These are phyloP conservation scores for Spheniscus humboldti DNA, from an alignment of 2,797 vertebrate species.

Conservation along the genomic window DNA sequence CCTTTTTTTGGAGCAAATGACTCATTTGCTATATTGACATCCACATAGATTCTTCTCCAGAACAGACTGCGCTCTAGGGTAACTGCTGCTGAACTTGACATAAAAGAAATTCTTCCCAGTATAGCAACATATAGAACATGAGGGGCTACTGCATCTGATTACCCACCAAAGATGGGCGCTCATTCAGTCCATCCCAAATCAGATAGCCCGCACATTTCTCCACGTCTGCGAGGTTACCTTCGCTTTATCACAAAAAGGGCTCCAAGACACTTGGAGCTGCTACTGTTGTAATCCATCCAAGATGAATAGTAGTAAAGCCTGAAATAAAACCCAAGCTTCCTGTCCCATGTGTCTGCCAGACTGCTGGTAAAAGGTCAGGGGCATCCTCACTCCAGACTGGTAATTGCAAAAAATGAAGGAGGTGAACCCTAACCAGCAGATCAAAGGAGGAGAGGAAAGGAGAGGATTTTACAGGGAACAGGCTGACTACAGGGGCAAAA, in stretches of 20 bases:
- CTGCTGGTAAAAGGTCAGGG: constrained; percentile 66
- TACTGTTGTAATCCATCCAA: constrained; percentile 73
- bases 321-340: constrained; percentile 67
- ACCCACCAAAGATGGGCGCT: neutral
- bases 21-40: neutral
- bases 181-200: neutral
- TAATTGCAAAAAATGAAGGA: constrained; percentile 70
- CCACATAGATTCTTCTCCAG: neutral
- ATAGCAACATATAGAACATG: neutral
- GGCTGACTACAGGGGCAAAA: neutral
- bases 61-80: neutral
- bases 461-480: constrained; percentile 46
- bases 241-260: constrained; percentile 33
- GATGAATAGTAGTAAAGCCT: constrained; percentile 55
- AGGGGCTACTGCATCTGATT: neutral
- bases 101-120: constrained; percentile 18
- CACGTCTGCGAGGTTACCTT: constrained; percentile 5
- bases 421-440: constrained; percentile 68
- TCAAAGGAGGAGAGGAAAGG: constrained; percentile 61
- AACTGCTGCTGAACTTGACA: neutral
- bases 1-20: neutral
- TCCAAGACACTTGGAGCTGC: constrained; percentile 60
- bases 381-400: constrained; percentile 68
- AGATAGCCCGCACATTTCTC: constrained; percentile 23
- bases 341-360: constrained; percentile 77